A percentile compares a stretch with the other conserved stretches of the same genome.
phyloP scores from a whole-genome alignment of 2,113 vertebrate species.

The Notothenia rossii region DNA sequence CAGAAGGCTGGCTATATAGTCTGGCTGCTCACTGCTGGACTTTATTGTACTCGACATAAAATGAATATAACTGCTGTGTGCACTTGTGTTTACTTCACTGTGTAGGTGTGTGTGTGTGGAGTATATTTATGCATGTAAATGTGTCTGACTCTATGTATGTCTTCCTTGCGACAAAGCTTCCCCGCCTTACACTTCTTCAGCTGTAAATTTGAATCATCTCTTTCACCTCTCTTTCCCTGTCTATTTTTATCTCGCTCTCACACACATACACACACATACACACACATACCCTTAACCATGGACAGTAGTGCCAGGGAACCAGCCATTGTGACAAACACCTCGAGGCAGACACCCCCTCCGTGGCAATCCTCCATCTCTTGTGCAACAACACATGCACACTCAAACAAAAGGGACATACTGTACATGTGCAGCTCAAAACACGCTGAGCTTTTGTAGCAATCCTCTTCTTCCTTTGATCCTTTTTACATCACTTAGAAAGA shows the following conservation, averaged over 20 bases:
- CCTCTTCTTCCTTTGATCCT: not conserved
- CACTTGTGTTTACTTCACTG: not conserved
- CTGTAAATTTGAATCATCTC: slow-evolving; percentile 34
- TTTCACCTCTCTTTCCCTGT: not conserved
- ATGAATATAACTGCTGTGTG: slow-evolving; percentile 11
- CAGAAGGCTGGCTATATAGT: not conserved
- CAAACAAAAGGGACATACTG: slow-evolving; percentile 32
- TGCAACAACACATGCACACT: slow-evolving; percentile 22
- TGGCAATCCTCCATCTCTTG: slow-evolving; percentile 61
- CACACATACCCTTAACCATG: slow-evolving; percentile 24
- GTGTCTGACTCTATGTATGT: too few relatives aligned
- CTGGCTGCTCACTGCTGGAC: not conserved
- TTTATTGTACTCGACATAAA: slow-evolving; percentile 18
- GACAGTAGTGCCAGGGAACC: slow-evolving; percentile 51
- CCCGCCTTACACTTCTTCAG: slow-evolving; percentile 17
- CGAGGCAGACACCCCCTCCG: slow-evolving; percentile 60
- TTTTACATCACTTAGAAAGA: not conserved
- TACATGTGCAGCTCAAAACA: slow-evolving; percentile 24
- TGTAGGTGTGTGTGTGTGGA: slow-evolving; percentile 13
- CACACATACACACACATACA: not conserved
- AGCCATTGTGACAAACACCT: slow-evolving; percentile 65
- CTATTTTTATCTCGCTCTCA: slow-evolving; percentile 48
- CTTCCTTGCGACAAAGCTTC: slow-evolving; percentile 22
- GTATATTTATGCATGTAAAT: slow-evolving; percentile 27
- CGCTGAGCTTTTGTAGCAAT: not conserved